These are phyloP conservation scores for Strix aluco DNA, from an alignment of 2,113 vertebrate genomes.

Conservation along the genomic window DNA sequence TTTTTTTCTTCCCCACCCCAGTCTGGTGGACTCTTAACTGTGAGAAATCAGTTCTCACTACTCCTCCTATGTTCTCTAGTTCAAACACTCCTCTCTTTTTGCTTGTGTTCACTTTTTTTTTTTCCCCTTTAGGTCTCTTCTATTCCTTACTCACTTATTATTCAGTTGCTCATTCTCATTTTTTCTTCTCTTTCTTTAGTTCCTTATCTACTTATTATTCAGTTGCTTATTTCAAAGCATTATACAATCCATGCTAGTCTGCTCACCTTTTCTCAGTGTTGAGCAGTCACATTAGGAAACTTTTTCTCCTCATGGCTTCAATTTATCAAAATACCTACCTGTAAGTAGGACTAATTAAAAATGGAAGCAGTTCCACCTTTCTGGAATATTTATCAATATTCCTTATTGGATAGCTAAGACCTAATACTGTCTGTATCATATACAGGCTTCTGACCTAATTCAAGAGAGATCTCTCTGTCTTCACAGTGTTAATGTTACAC, in stretches of 20 bases:
- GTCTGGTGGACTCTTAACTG: background rate
- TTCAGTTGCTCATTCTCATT: background rate
- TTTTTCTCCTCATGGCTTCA: background rate
- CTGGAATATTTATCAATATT: background rate
- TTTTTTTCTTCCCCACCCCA: too few relatives aligned
- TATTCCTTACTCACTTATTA: background rate
- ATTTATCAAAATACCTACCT: background rate
- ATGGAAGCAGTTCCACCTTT: background rate
- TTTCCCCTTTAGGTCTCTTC: background rate
- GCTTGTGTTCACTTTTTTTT: background rate
- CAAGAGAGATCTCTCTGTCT: background rate
- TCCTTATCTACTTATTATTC: background rate
- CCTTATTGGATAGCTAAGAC: background rate
- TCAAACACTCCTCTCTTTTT: background rate
- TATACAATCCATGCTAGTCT: background rate
- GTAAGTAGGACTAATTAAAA: background rate
- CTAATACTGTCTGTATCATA: background rate
- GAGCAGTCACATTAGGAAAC: background rate
- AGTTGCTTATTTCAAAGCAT: background rate
- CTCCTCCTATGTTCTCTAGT: background rate
- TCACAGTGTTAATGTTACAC: rapidly evolving
- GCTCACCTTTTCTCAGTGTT: background rate
- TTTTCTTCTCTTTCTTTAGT: background rate
- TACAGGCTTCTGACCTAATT: background rate
- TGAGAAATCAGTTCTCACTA: background rate